These are phyloP conservation scores for Brienomyrus brachyistius DNA, from an alignment of 2,113 vertebrate genomes.

Conservation along the genomic window DNA sequence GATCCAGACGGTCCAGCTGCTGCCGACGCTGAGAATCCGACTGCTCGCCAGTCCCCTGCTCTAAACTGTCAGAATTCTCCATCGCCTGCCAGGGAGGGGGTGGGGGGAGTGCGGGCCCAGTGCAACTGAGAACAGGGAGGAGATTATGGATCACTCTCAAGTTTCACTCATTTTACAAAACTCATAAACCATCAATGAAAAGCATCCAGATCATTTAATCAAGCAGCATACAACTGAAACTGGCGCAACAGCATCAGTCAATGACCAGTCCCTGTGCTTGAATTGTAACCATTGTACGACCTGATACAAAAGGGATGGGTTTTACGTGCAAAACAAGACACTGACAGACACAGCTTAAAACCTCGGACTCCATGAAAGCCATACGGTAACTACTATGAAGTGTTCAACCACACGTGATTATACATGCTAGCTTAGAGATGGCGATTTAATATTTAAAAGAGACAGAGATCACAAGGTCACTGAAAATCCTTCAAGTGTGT, in stretches of 20 bases:
- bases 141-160: neutral
- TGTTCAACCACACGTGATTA: neutral
- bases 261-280: neutral
- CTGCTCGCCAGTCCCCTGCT: conserved; percentile 80
- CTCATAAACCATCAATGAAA: neutral
- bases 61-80: conserved; percentile 85
- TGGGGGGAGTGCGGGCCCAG: conserved; percentile 31
- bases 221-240: neutral
- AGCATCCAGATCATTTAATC: neutral
- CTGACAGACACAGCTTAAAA: neutral
- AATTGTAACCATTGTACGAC: neutral
- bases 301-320: neutral
- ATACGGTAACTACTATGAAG: neutral
- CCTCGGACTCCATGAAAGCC: neutral
- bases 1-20: conserved; percentile 83
- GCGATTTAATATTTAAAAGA: neutral
- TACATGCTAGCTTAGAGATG: neutral
- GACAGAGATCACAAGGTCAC: neutral
- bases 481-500: neutral
- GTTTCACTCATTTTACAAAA: neutral
- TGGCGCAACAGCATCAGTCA: neutral
- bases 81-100: conserved; percentile 56
- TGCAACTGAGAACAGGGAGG: conserved; percentile 21
- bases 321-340: neutral
- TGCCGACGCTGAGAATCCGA: conserved; percentile 83